Percentiles rank a stretch among this genome's conserved stretches.
These are phyloP conservation scores for Hedya salicella DNA, from an alignment of 2,888 invertebrate genomes.

Conservation along the genomic window DNA sequence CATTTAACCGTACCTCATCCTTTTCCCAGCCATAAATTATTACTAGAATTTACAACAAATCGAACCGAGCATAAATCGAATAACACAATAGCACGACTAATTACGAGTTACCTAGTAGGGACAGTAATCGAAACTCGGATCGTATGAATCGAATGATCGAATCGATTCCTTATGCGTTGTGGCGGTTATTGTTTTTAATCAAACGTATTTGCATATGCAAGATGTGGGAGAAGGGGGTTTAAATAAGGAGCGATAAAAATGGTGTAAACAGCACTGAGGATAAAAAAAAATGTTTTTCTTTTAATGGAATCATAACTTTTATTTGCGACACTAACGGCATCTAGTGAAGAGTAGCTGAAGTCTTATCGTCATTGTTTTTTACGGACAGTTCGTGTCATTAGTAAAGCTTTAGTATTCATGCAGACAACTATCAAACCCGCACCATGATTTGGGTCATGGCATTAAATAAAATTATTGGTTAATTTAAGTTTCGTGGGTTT, in stretches of 20 bases:
- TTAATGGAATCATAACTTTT: conserved; percentile 3
- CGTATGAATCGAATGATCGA: conserved; percentile 42
- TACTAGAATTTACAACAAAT: conserved; percentile 40
- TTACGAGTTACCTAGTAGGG: conserved; percentile 44
- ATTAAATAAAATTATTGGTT: no score
- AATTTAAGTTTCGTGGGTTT: no score
- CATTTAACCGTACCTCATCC: conserved; percentile 17
- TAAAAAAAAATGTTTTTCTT: conserved; percentile 4
- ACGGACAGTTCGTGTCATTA: no score
- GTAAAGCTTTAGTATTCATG: no score
- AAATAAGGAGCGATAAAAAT: conserved; percentile 30
- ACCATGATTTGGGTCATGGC: no score
- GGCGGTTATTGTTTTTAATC: conserved; percentile 41
- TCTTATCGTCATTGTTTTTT: background rate
- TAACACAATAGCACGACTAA: conserved; percentile 42
- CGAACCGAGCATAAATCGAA: conserved; percentile 38
- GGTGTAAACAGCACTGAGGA: conserved; percentile 13
- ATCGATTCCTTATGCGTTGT: conserved; percentile 42
- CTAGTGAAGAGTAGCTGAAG: background rate
- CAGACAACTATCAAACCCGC: no score
- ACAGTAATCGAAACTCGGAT: conserved; percentile 41
- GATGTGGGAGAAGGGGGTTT: conserved; percentile 28
- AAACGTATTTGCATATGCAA: conserved; percentile 35
- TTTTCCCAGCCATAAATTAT: conserved; percentile 37
- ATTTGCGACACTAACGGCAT: background rate